These are phyloP conservation scores for Drosophila yooni DNA, from an alignment of 2,888 invertebrate species.

Conservation along the genomic window DNA sequence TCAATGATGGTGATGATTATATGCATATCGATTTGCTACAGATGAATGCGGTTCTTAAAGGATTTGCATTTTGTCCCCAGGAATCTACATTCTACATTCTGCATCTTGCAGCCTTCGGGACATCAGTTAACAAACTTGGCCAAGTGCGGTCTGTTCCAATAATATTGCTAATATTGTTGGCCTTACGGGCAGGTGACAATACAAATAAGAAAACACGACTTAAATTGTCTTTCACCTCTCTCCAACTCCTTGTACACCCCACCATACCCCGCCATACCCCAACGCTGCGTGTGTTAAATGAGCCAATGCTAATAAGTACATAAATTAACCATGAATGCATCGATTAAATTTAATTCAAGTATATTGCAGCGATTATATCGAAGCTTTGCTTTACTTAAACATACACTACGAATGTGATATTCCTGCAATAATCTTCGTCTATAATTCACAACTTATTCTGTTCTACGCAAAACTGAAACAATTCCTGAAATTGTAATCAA, in stretches of 20 bases:
- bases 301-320: slow-evolving; percentile 55
- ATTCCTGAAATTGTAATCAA: slow-evolving; percentile 17
- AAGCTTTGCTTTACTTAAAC: neutral
- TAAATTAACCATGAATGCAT: slow-evolving; percentile 53
- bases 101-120: neutral
- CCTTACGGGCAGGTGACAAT: neutral
- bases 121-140: neutral
- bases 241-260: neutral
- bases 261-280: neutral
- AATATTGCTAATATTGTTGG: slow-evolving; percentile 1
- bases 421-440: neutral
- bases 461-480: neutral
- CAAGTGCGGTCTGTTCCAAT: neutral
- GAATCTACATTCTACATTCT: neutral
- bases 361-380: slow-evolving; percentile 26
- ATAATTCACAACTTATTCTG: neutral
- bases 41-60: neutral
- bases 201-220: neutral
- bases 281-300: slow-evolving; percentile 27
- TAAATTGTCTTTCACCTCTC: neutral
- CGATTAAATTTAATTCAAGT: neutral
- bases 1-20: neutral
- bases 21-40: neutral
- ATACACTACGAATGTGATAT: slow-evolving; percentile 1
- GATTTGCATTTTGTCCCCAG: neutral